Evolutionary conservation across 2,797 vertebrate genomes (phyloP).

Genomic region (Arnoldichthys spilopterus): DNA sequence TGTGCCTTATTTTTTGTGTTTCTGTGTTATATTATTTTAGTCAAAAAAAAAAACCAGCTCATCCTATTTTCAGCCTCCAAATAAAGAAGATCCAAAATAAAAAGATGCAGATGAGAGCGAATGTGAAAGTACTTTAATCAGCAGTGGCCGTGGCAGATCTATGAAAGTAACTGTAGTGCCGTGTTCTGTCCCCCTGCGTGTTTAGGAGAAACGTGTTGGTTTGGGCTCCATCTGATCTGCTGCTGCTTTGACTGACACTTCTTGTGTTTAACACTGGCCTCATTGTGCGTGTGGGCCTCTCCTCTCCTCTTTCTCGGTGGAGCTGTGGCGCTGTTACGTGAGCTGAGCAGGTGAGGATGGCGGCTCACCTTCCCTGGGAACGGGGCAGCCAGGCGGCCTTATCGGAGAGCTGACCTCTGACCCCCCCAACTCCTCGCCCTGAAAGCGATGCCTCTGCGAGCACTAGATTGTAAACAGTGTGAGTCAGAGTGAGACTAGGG

Average conservation of each 20-base stretch:
- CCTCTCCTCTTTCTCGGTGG: slow-evolving; percentile 55
- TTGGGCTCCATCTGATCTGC: slow-evolving; percentile 50
- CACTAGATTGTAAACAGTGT: slow-evolving; percentile 44
- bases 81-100: neutral
- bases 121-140: neutral
- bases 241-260: slow-evolving; percentile 58
- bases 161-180: neutral
- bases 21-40: too few relatives aligned
- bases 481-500: slow-evolving; percentile 13
- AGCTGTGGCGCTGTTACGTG: slow-evolving; percentile 62
- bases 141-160: neutral
- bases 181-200: neutral
- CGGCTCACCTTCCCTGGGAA: slow-evolving; percentile 61
- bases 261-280: slow-evolving; percentile 57
- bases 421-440: slow-evolving; percentile 44
- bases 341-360: slow-evolving; percentile 64
- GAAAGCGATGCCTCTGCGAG: slow-evolving; percentile 56
- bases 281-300: slow-evolving; percentile 53
- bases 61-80: neutral
- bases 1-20: too few relatives aligned
- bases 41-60: neutral
- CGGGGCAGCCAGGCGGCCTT: slow-evolving; percentile 32
- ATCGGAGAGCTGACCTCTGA: slow-evolving; percentile 45
- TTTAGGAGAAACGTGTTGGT: slow-evolving; percentile 37
- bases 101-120: neutral